Evolutionary conservation across 1,140 invertebrate genomes (phyloP).

Genomic region (Monomorium pharaonis): DNA sequence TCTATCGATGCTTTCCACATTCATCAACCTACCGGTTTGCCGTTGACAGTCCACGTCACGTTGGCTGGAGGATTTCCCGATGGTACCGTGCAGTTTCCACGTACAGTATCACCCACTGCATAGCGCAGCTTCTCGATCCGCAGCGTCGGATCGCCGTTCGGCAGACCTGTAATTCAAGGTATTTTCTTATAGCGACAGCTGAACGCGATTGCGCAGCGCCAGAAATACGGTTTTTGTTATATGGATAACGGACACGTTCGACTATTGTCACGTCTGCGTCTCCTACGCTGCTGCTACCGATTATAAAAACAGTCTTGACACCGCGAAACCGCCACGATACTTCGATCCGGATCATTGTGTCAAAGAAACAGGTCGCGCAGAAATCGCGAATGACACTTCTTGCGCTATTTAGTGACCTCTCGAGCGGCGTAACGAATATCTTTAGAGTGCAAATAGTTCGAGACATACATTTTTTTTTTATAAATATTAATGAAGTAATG

Average conservation of each 20-base stretch:
- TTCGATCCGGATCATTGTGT: constrained; percentile 37
- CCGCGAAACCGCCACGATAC: background rate
- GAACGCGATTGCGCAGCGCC: background rate
- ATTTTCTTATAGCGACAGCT: background rate
- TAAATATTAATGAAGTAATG: no score
- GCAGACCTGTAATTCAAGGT: constrained; percentile 87
- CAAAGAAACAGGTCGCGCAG: constrained; percentile 22
- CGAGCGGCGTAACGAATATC: constrained; percentile 9
- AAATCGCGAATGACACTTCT: constrained; percentile 44
- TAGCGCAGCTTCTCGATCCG: constrained; percentile 90
- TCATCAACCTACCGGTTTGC: constrained; percentile 87
- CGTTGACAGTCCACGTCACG: constrained; percentile 93
- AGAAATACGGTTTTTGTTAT: background rate
- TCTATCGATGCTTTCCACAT: constrained; percentile 45
- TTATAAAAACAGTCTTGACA: constrained; percentile 49
- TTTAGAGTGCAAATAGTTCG: background rate
- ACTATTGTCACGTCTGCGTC: constrained; percentile 41
- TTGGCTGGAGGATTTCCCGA: constrained; percentile 91
- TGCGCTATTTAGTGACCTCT: constrained; percentile 21
- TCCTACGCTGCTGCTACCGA: background rate
- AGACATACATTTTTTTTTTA: no score
- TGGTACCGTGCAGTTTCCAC: constrained; percentile 91
- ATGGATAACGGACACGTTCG: constrained; percentile 30
- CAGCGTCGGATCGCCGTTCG: constrained; percentile 88
- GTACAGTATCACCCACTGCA: constrained; percentile 89